phyloP scores from a whole-genome alignment of 2,797 vertebrate species.

The Megalops cyprinoides region DNA sequence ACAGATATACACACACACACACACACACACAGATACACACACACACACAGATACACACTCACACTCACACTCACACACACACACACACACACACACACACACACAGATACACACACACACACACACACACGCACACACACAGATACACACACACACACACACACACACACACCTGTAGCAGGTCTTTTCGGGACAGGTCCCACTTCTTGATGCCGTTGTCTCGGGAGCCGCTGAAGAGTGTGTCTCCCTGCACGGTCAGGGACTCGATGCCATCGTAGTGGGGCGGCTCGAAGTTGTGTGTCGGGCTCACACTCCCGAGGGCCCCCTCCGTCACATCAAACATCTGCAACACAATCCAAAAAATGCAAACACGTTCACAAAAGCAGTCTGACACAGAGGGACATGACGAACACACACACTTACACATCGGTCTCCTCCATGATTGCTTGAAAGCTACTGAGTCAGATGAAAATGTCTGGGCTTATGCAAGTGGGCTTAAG shows the following conservation, averaged over 20 bases:
- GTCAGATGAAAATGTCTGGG: background rate
- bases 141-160: too few species aligned
- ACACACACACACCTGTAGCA: conserved; percentile 82
- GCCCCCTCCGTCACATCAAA: conserved; percentile 94
- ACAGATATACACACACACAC: too few species aligned
- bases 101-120: background rate
- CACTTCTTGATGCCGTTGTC: conserved; percentile 99
- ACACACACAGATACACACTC: background rate
- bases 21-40: background rate
- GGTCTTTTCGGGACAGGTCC: conserved; percentile 92
- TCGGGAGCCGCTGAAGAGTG: conserved; percentile 92
- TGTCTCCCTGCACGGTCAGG: conserved; percentile 87
- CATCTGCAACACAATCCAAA: conserved; percentile 74
- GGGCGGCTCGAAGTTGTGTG: conserved; percentile 95
- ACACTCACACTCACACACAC: background rate
- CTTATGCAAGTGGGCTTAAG: conserved; percentile 24
- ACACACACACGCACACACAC: background rate
- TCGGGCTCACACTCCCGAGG: conserved; percentile 86
- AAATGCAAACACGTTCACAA: background rate
- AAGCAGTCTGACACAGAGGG: background rate
- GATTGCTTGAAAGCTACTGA: background rate
- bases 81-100: too few species aligned
- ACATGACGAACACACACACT: background rate
- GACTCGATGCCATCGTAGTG: conserved; percentile 98
- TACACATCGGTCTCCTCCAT: background rate